Evolutionary conservation across 2,113 vertebrate genomes (phyloP).

Genomic region (Rhinoderma darwinii): DNA sequence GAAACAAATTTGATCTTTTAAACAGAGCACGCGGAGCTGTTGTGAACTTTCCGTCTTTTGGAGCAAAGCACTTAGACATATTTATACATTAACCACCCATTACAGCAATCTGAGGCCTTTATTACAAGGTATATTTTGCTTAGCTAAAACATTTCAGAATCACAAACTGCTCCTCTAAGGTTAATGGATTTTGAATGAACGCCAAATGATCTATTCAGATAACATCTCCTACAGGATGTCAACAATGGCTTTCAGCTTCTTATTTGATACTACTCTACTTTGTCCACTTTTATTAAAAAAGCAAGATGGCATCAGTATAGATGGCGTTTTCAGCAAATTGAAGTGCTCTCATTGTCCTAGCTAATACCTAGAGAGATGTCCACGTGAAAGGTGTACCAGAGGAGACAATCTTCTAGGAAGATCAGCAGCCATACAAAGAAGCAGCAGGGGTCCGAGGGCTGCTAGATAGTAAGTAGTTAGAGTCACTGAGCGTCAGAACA

Average conservation of each 20-base stretch:
- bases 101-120: conserved; percentile 35
- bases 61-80: conserved; percentile 62
- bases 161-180: conserved; percentile 50
- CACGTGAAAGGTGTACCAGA: neutral
- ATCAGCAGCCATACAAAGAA: conserved; percentile 6
- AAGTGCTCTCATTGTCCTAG: neutral
- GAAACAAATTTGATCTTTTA: conserved; percentile 66
- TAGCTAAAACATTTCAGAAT: conserved; percentile 57
- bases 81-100: conserved; percentile 59
- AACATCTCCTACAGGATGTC: conserved; percentile 42
- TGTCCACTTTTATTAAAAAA: neutral
- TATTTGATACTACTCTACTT: conserved; percentile 15
- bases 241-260: conserved; percentile 17
- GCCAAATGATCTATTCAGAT: conserved; percentile 26
- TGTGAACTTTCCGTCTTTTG: conserved; percentile 66
- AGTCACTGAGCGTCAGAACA: conserved; percentile 4
- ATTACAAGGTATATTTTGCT: conserved; percentile 55
- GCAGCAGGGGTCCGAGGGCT: conserved; percentile 30
- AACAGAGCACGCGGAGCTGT: conserved; percentile 47
- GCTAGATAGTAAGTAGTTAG: neutral
- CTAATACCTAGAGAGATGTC: neutral
- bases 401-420: conserved; percentile 5
- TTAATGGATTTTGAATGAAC: conserved; percentile 57
- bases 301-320: neutral
- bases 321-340: neutral